These are phyloP conservation scores for Sorex araneus DNA, from an alignment of 2,113 vertebrate genomes.

Conservation along the genomic window DNA sequence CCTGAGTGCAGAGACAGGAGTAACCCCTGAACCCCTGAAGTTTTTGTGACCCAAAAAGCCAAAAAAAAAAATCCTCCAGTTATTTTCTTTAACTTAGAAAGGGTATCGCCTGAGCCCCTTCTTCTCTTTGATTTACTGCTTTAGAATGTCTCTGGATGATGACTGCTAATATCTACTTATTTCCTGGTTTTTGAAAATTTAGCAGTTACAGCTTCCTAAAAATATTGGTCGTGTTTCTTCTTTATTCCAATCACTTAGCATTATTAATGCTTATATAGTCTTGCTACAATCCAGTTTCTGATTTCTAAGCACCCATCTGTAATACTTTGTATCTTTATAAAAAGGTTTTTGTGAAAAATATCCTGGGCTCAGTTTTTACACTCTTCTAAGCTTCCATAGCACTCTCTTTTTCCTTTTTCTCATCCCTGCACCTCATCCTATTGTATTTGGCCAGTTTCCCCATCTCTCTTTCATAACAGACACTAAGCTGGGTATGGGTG, in stretches of 20 bases:
- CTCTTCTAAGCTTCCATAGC: background rate
- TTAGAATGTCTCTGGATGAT: no score
- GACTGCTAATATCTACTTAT: background rate
- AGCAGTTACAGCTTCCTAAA: slow-evolving; percentile 1
- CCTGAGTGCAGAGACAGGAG: no score
- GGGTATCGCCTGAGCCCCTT: background rate
- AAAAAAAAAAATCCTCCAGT: background rate
- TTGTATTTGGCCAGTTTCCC: background rate
- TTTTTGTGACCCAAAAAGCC: no score
- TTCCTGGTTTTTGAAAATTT: slow-evolving; percentile 15
- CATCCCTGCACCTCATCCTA: background rate
- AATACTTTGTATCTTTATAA: background rate
- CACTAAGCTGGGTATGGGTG: background rate
- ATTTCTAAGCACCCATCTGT: background rate
- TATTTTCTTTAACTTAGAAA: background rate
- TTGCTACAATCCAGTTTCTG: background rate
- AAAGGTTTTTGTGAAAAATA: background rate
- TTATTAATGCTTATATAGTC: background rate
- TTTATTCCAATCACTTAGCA: slow-evolving; percentile 44
- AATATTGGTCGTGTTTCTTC: background rate
- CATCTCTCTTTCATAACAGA: slow-evolving; percentile 5
- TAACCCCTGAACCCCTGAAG: no score
- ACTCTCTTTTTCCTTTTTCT: slow-evolving; percentile 37
- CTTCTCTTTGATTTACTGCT: background rate
- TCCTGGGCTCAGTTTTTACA: background rate